These are phyloP conservation scores for Pipistrellus pygmaeus DNA, from an alignment of 2,797 vertebrate species.

Conservation along the genomic window DNA sequence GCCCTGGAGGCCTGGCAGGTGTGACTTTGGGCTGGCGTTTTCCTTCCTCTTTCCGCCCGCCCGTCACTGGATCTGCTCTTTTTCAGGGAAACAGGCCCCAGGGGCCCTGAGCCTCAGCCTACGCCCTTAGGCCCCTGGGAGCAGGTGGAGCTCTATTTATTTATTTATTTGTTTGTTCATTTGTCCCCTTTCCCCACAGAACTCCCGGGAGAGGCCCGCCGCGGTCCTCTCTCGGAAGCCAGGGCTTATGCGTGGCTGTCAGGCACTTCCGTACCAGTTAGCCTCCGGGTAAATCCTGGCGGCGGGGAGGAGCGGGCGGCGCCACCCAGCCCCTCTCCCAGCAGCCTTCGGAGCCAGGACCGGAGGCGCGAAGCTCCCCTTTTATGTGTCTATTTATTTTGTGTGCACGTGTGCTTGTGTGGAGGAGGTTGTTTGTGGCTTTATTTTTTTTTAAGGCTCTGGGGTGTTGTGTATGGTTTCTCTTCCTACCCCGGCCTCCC, in stretches of 20 bases:
- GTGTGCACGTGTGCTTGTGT: slow-evolving; percentile 70
- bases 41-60: slow-evolving; percentile 44
- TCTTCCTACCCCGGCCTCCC: slow-evolving; percentile 55
- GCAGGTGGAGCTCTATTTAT: slow-evolving; percentile 65
- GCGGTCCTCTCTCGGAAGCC: background rate
- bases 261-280: background rate
- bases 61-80: slow-evolving; percentile 53
- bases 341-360: background rate
- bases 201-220: background rate
- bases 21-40: slow-evolving; percentile 5
- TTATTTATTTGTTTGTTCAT: slow-evolving; percentile 71
- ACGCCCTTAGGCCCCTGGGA: slow-evolving; percentile 60
- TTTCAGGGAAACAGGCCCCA: slow-evolving; percentile 72
- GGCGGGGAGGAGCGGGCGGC: background rate
- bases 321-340: background rate
- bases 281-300: background rate
- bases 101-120: slow-evolving; percentile 28
- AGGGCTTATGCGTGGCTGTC: background rate
- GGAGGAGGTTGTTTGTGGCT: slow-evolving; percentile 77
- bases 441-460: slow-evolving; percentile 83
- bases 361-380: slow-evolving; percentile 45
- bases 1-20: background rate
- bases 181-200: background rate
- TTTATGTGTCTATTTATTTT: slow-evolving; percentile 76
- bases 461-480: slow-evolving; percentile 73